A percentile compares a stretch with the other conserved stretches of the same genome.
phyloP scores from a whole-genome alignment of 2,888 invertebrate species.

The Limnephilus rhombicus region DNA sequence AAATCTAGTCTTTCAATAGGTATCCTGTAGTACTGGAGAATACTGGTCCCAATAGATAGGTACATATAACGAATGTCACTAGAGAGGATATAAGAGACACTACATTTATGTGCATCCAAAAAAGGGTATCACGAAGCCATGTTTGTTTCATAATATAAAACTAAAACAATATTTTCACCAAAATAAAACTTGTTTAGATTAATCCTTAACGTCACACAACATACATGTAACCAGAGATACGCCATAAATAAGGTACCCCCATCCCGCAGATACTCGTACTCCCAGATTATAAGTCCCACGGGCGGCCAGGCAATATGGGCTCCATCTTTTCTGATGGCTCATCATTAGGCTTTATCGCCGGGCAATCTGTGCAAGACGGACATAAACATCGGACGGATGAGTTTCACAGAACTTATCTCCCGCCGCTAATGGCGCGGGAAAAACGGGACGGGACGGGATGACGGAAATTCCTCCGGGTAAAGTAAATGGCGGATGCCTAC shows the following conservation, averaged over 20 bases:
- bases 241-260: neutral
- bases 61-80: too few relatives aligned
- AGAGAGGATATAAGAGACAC: too few relatives aligned
- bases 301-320: constrained; percentile 36
- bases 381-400: constrained; percentile 60
- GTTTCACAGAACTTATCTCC: constrained; percentile 59
- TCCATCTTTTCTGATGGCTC: constrained; percentile 59
- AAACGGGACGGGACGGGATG: constrained; percentile 21
- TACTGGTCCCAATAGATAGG: too few relatives aligned
- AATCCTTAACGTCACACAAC: neutral
- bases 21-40: too few relatives aligned
- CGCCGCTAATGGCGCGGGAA: constrained; percentile 60
- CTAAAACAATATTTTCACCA: too few relatives aligned
- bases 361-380: constrained; percentile 64
- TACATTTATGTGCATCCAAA: too few relatives aligned
- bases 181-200: neutral
- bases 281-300: constrained; percentile 8
- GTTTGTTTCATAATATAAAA: neutral
- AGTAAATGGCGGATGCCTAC: neutral
- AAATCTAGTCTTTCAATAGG: too few relatives aligned
- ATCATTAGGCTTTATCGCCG: constrained; percentile 65
- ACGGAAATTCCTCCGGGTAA: constrained; percentile 11
- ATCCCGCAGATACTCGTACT: neutral
- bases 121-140: too few relatives aligned
- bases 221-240: neutral